Base-by-base conservation (phyloP, 2,113 vertebrate species). In the Menura novaehollandiae region DNA sequence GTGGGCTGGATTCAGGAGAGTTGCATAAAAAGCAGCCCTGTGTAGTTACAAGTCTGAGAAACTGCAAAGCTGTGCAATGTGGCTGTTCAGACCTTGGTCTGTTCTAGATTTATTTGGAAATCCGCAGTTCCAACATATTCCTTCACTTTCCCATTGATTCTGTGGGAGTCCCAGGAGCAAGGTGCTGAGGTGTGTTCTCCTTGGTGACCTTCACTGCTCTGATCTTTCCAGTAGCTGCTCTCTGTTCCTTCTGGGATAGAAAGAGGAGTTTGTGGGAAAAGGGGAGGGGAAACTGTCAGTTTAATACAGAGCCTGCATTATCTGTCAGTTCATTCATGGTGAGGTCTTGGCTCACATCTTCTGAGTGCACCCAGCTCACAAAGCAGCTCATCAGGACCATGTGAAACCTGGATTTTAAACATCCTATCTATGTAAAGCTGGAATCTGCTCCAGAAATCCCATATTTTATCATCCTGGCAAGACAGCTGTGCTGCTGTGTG, bases 381-480 rank as follows among this genome's bases (percentile, higher is more conserved):
- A 32, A 79, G 24, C 5, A 21, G 46, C 58, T 35, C 1, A 0
- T 30, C 37, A 18, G 43, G 59, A 2, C 46, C 10, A 1, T 0
- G 3, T 64, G 49, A 37, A 66, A 80, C 43, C 53, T 32, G 67
- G 19, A 11, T 66, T 76, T 83, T 30, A 66, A 58, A 24, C 23
- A 14, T 39, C 66, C 60, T 51, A 11, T 11, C 22, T n/a, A 26
- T 67, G 32, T 35, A 24, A 39, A 35, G 52, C 53, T 92, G 82
- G 46, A 35, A 53, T 55, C 39, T 39, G 58, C 16, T 44, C 2
- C 6, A 13, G 10, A 24, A 67, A 32, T 51, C 46, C 41, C 43
- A 1, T 27, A 1, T 53, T 63, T 46, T 18, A 2, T 46, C 6
- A 5, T 56, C 56, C 79, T 33, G 8, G 27, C 26, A 21, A 2